Evolutionary conservation across 2,888 invertebrate species (phyloP), one percentile per base, ranked within the genome.

Genomic region (Hypsopygia costalis): DNA sequence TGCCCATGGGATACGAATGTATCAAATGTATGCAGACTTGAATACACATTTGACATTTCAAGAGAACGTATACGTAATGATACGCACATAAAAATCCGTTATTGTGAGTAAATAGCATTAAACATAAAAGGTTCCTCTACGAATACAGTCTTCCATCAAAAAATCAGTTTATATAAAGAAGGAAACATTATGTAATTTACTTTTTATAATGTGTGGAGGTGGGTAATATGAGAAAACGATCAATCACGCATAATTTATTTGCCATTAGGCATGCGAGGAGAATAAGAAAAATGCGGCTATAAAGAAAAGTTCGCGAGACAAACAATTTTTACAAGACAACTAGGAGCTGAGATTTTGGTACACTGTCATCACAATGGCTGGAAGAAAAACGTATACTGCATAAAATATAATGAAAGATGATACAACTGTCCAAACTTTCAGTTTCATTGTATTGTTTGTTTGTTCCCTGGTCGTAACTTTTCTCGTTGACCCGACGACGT

Each of bases 171-270:
- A 31, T 11, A 31, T 31, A 11, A 11, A 2, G 3, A 11, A 11
- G 30, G 7, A 25, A 27, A 35, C 34, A 11, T 25, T n/a, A n/a
- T 27, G 34, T 11, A 21, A n/a, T 35, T 35, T 27, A 12, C 5
- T 7, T 35, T 25, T 35, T 35, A 34, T 35, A 35, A 11, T 25
- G 11, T 11, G 11, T 10, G 9, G 9, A 34, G 20, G 9, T 11
- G 25, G 8, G 36, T 41, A 34, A 40, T 41, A 44, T 22, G 41
- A 36, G 34, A 44, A 44, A 49, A 43, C 45, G 46, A 65, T 65
- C 61, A 58, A 64, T 62, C 66, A 61, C 44, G 16, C 42, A 53
- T 58, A 58, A 62, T 62, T 58, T 52, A 57, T 55, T 54, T 56
- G 54, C 59, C 60, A 58, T 60, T 60, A 56, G 38, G 39, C 46